Evolutionary conservation across 2,797 vertebrate genomes (phyloP).

Genomic region (Poecilia velifera): DNA sequence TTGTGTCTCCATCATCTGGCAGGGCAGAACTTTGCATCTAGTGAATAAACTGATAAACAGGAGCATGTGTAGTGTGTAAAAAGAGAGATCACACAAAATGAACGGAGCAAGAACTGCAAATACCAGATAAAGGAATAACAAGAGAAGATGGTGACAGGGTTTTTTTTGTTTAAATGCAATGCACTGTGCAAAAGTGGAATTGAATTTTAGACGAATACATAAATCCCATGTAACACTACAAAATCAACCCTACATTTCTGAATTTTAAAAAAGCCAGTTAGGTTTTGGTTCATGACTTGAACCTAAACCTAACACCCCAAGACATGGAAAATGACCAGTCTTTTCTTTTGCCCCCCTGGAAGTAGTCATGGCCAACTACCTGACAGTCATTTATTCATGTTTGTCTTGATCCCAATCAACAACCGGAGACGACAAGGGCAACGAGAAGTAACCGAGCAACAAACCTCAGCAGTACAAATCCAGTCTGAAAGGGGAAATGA

Average conservation of each 20-base stretch:
- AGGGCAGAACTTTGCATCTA: not conserved
- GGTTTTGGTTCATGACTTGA: not conserved
- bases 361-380: constrained; percentile 62
- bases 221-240: not conserved
- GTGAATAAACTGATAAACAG: not conserved
- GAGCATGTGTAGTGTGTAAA: not conserved
- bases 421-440: constrained; percentile 68
- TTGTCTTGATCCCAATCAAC: constrained; percentile 72
- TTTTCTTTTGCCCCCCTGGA: constrained; percentile 23
- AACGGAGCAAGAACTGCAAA: not conserved
- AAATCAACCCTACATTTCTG: not conserved
- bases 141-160: not conserved
- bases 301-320: not conserved
- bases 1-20: not conserved
- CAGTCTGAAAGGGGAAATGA: constrained; percentile 75
- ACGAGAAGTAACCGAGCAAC: constrained; percentile 75
- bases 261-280: not conserved
- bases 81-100: not conserved
- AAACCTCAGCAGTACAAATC: constrained; percentile 70
- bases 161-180: not conserved
- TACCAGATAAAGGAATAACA: not conserved
- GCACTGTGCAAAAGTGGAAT: not conserved
- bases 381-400: constrained; percentile 62
- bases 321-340: constrained; percentile 7
- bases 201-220: not conserved